Base-by-base conservation (phyloP, 2,113 vertebrate genomes). In the Anolis sagrei region DNA sequence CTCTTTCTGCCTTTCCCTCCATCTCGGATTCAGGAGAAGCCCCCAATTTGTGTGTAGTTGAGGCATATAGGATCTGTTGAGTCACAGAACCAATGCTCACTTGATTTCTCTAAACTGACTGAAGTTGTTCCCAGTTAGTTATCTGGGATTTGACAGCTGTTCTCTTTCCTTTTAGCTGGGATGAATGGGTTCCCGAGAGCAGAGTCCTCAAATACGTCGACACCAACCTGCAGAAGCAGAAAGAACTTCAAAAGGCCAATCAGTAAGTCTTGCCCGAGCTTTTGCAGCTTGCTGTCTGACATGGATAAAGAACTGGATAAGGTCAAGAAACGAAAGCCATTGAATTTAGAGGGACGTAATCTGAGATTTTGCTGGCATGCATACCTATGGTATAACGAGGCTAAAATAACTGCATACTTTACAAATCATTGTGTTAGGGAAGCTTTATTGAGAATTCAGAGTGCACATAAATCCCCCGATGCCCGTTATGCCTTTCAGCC, bases 171-270 rank as follows among this genome's bases (percentile, higher is more conserved):
- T 93, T 80, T 94, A 99, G 99, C 94, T 99, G 99, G 98, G 99
- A 99, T 98, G 98, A 99, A 97, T 99, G 98, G 98, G 99, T 99
- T 97, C 99, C 99, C 95, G 98, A 99, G 96, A 99, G 98, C 97
- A 96, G 98, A 96, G 99, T 99, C 84, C 98, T 99, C 94, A 99
- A 99, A 95, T 99, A 99, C 95, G 99, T 99, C 97, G 98, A 99
- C 90, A 98, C 98, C 95, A 99, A 99, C 94, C 96, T 99, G 96
- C 98, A 99, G 95, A 99, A 99, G 95, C 98, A 99, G 96, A 98
- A 99, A 94, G 98, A 99, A 96, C 98, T 99, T 97, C 99, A 99
- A 91, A 99, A 98, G 95, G 98, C 98, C 91, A 99, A 99, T 94
- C 98, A 99, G 98, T 99, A 94, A 98, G 98, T 97, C 3, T 39